Base-by-base conservation (phyloP, 2,113 vertebrate species). In the Tenrec ecaudatus region DNA sequence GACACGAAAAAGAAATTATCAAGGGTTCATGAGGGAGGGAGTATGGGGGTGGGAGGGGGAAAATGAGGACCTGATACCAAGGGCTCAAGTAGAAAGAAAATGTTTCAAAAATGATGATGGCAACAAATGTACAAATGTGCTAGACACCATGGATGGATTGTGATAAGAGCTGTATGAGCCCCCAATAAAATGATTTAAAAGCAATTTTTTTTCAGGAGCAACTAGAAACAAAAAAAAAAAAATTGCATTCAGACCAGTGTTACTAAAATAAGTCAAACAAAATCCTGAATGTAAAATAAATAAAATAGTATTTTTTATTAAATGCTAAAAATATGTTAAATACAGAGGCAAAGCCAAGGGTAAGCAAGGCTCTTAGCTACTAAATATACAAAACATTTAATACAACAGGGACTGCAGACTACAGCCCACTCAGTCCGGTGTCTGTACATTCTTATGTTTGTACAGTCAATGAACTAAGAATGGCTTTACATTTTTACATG, bases 231-330 rank as follows among this genome's bases (percentile, higher is more conserved):
- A 47, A 10, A 5, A 47, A 47, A 47, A 47, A 53, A 31, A 43
- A 1, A 33, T 64, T 86, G 64, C 81, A 75, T 68, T 90, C 77
- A 93, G 20, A 84, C 20, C 12, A 6, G 33, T 87, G 12, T 89
- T 58, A 12, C 57, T 60, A 89, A 93, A 64, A 25, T 11, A 79
- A 40, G 10, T 68, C 84, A 84, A 93, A 76, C 29, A 78, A 88
- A 89, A 92, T 27, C 16, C 62, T 79, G 62, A 78, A 88, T 79
- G 68, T 75, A 90, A 94, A 92, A 80, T 57, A 80, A 92, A 90
- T 69, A 86, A 82, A 89, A 80, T 11, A 0, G 27, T 25, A 82
- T 25, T 62, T 60, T 62, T 62, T 25, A 66, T 22, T 66, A 27
- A 27, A 66, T 25, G 29, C 23, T 23, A 11, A 66, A 82, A 87